A percentile compares a stretch with the other conserved stretches of the same genome.
Conservation (phyloP, 2,888 invertebrate genomes). For the Cantharis flavilabris region DNA sequence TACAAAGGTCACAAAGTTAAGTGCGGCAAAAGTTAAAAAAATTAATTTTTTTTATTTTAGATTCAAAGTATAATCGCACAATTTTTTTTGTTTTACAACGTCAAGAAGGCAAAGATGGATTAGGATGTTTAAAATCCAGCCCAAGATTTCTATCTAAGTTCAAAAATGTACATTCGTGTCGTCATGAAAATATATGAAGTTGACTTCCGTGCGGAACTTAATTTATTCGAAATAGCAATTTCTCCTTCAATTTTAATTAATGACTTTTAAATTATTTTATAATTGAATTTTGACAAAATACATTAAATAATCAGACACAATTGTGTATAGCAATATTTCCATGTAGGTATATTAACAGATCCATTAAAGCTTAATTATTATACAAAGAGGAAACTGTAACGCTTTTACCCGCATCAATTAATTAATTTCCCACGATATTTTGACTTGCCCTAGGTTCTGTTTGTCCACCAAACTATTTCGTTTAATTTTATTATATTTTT, state of each 20-base stretch:
- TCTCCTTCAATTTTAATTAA: neutral
- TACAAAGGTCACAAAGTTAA: no score
- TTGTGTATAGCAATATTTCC: neutral
- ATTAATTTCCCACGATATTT: slow-evolving; percentile 31
- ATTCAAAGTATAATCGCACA: no score
- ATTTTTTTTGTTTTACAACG: no score
- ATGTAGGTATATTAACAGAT: neutral
- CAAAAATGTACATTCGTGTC: no score
- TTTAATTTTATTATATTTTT: neutral
- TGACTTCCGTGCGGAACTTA: no score
- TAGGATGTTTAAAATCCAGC: no score
- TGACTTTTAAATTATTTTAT: neutral
- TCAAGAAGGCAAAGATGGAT: no score
- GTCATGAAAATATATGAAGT: no score
- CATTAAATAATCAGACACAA: neutral
- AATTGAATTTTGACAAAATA: neutral
- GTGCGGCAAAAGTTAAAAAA: no score
- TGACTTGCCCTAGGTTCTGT: slow-evolving; percentile 20
- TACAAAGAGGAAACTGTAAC: neutral
- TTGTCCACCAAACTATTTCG: slow-evolving; percentile 10
- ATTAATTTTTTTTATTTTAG: no score
- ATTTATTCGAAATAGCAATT: no score
- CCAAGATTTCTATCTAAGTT: no score
- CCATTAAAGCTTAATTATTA: neutral
- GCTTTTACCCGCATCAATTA: slow-evolving; percentile 19